phyloP scores from a whole-genome alignment of 2,888 invertebrate genomes.

The Drosophila barbarae region DNA sequence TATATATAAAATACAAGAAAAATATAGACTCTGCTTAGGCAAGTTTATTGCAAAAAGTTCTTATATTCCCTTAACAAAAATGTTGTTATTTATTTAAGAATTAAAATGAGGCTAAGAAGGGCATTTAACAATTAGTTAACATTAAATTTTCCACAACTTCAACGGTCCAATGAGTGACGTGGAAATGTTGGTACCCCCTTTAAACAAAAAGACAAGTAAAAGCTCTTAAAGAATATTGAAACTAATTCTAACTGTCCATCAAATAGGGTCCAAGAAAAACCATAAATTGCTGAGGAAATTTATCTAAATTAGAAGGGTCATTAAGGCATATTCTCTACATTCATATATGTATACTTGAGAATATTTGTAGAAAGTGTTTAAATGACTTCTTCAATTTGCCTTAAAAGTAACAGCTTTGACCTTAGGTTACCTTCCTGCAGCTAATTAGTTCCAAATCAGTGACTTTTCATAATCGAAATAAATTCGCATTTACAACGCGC shows the following conservation, averaged over 20 bases:
- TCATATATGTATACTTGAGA: not conserved
- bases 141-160: not conserved
- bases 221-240: conserved; percentile 46
- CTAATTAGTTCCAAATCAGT: conserved; percentile 77
- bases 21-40: not conserved
- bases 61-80: no score
- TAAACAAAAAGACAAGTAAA: conserved; percentile 52
- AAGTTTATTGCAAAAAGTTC: no score
- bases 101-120: not conserved
- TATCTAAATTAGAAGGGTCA: conserved; percentile 2
- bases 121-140: not conserved
- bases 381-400: not conserved
- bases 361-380: not conserved
- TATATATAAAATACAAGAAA: not conserved
- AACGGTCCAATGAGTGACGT: not conserved
- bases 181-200: conserved; percentile 12
- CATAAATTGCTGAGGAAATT: not conserved
- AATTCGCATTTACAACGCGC: conserved; percentile 66
- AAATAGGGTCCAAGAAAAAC: not conserved
- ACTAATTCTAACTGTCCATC: conserved; percentile 10
- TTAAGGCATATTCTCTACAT: not conserved
- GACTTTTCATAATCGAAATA: conserved; percentile 76
- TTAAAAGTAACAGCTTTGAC: not conserved
- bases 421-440: conserved; percentile 11
- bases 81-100: not conserved